These are phyloP conservation scores for Seladonia tumulorum DNA, from an alignment of 2,888 invertebrate genomes.

Conservation along the genomic window DNA sequence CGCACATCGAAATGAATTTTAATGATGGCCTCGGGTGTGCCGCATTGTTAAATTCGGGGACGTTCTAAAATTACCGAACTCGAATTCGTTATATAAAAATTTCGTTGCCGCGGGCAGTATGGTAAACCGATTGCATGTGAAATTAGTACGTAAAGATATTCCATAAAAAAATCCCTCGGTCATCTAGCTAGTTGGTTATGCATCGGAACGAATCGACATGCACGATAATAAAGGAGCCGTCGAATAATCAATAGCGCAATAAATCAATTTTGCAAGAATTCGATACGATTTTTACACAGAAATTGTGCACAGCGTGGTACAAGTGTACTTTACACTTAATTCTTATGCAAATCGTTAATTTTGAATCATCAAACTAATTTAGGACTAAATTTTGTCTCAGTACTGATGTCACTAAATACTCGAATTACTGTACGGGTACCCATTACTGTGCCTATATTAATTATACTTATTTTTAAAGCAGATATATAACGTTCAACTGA, in stretches of 20 bases:
- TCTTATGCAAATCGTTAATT: no score
- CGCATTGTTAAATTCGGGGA: constrained; percentile 2
- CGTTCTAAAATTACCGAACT: neutral
- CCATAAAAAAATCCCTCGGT: neutral
- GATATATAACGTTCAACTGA: no score
- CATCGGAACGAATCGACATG: neutral
- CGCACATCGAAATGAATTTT: neutral
- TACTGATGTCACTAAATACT: no score
- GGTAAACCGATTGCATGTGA: neutral
- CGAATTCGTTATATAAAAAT: neutral
- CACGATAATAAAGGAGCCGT: neutral
- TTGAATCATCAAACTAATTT: no score
- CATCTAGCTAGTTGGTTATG: neutral
- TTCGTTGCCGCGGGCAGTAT: neutral
- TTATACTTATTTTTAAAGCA: no score
- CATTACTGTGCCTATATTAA: no score
- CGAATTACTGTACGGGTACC: no score
- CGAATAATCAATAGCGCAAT: neutral
- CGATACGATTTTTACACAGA: no score
- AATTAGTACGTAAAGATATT: constrained; percentile 3
- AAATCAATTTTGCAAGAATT: neutral
- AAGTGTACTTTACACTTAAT: no score
- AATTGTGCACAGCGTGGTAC: neutral
- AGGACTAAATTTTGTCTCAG: no score
- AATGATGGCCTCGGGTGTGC: neutral